Base-by-base conservation (phyloP, 2,113 vertebrate species). In the Neofelis nebulosa region DNA sequence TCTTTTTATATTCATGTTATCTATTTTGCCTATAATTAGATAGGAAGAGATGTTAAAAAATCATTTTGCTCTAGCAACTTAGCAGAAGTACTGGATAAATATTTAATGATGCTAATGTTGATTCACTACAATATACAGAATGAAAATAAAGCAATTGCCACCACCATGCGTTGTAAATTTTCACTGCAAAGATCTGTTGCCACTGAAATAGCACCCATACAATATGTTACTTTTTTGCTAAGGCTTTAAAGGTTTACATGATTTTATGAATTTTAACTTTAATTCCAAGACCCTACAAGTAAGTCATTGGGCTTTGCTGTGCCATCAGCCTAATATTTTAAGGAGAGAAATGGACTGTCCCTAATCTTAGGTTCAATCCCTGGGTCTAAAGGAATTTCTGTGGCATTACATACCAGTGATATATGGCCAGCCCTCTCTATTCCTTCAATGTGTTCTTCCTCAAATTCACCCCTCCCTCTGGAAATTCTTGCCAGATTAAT, bases 1-100 rank as follows among this genome's bases (percentile, higher is more conserved):
- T 29, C 76, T 86, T 81, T 97, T 94, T 92, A 84, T 86, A 71
- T 81, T 96, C 69, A 63, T 85, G 41, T 88, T 92, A 93, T 97
- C 41, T 96, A 85, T 95, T 97, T 96, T 94, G 57, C 87, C 69
- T 97, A 94, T 97, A 96, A 97, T 98, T 98, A 97, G 91, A 57
- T 81, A 83, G 50, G 76, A 79, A 93, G n/a, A 87, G 3, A 63
- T 27, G n/a, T 71, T 90, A 95, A 94, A 91, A 97, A 92, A 71
- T 97, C 73, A 94, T 95, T 97, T 96, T 97, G 69, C 88, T 88
- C 88, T 38, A 84, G 65, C 74, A 92, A 66, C 76, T 81, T 85
- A 91, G 45, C 45, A 73, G 76, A 97, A 85, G 31, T 83, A 71
- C 45, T 76, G n/a, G 38, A 97, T 98, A 96, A 98, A 97, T 98